These are phyloP conservation scores for Macrotis lagotis DNA, from an alignment of 2,113 vertebrate species.

Conservation along the genomic window DNA sequence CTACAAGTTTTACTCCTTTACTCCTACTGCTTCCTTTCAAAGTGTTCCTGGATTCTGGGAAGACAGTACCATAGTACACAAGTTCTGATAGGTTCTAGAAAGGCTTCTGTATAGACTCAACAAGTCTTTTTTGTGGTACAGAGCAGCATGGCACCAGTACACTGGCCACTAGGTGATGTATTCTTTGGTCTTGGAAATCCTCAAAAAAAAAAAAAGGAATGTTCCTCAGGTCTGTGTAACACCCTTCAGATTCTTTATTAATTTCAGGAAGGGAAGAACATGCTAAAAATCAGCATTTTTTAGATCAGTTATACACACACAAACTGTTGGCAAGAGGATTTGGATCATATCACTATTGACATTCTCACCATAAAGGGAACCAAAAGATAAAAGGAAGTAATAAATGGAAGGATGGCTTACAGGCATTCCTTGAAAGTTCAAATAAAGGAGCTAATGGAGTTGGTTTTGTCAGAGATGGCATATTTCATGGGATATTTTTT, in stretches of 20 bases:
- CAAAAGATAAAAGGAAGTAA: background rate
- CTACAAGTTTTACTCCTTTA: background rate
- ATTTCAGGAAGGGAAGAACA: background rate
- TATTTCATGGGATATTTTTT: background rate
- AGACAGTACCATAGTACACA: background rate
- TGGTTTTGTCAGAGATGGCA: background rate
- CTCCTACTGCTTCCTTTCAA: background rate
- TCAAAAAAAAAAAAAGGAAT: background rate
- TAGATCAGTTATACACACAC: background rate
- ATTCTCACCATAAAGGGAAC: background rate
- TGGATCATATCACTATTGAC: background rate
- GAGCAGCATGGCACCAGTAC: background rate
- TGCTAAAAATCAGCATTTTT: background rate
- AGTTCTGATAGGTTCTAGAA: background rate
- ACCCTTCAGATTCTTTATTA: background rate
- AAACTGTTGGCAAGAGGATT: background rate
- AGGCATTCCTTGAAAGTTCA: background rate
- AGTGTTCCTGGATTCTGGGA: background rate
- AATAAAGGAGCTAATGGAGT: background rate
- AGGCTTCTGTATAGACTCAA: background rate
- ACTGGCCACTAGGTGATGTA: background rate
- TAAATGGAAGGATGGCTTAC: background rate
- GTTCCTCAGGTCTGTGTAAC: background rate
- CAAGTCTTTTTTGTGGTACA: background rate
- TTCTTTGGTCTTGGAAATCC: background rate